Evolutionary conservation across 2,888 invertebrate species (phyloP).

Genomic region (Drosophila recens): DNA sequence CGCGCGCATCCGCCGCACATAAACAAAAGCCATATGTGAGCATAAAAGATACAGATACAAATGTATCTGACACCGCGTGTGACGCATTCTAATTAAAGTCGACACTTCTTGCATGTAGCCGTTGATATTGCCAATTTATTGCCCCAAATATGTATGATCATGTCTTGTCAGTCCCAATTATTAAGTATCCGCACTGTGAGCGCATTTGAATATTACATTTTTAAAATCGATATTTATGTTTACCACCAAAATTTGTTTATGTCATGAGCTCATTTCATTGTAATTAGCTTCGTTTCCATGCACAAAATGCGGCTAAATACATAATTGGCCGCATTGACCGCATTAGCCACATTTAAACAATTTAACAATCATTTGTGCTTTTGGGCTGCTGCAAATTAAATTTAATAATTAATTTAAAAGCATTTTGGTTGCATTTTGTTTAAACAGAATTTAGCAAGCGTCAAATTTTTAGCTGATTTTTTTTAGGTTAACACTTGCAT

Average conservation of each 20-base stretch:
- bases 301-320: conserved; percentile 13
- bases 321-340: conserved; percentile 6
- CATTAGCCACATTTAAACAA: conserved; percentile 23
- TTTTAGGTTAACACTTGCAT: not conserved
- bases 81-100: conserved; percentile 56
- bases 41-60: conserved; percentile 31
- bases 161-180: conserved; percentile 22
- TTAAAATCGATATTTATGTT: not conserved
- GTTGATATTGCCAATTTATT: conserved; percentile 5
- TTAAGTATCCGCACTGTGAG: conserved; percentile 29
- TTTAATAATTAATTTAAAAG: conserved; percentile 37
- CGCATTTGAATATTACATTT: not conserved
- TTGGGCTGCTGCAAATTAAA: conserved; percentile 17
- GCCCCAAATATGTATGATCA: conserved; percentile 33
- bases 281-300: conserved; percentile 37
- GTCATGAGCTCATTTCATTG: conserved; percentile 23
- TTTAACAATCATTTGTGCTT: conserved; percentile 13
- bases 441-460: conserved; percentile 4
- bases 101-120: conserved; percentile 24
- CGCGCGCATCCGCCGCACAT: conserved; percentile 24
- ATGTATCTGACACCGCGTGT: conserved; percentile 38
- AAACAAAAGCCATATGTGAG: conserved; percentile 20
- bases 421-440: not conserved
- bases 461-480: not conserved
- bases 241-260: not conserved